Conservation (phyloP, 2,113 vertebrate genomes). For the Dinomys branickii region DNA sequence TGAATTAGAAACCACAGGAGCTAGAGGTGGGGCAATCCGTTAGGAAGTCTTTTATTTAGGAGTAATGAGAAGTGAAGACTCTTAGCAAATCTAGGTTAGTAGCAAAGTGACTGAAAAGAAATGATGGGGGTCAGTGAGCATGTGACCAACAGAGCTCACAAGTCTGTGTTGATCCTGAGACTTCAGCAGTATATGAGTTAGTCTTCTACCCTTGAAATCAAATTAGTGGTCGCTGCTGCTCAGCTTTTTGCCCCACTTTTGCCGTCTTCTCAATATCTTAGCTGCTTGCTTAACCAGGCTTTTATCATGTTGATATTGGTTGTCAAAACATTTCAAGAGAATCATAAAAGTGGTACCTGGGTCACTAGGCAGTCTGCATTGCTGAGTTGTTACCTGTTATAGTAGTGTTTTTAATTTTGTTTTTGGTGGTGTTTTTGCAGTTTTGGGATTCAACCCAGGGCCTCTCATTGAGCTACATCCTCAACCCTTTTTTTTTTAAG, state of each 20-base stretch:
- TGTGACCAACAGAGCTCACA: background rate
- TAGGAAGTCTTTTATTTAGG: background rate
- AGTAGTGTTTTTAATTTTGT: background rate
- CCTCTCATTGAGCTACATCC: background rate
- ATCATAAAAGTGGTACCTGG: background rate
- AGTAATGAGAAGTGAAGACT: background rate
- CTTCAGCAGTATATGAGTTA: background rate
- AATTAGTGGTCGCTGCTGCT: background rate
- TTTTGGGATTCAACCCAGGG: background rate
- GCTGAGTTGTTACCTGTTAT: conserved; percentile 26
- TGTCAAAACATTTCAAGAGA: conserved; percentile 22
- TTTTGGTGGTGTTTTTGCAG: background rate
- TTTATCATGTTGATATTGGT: conserved; percentile 1
- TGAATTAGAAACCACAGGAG: background rate
- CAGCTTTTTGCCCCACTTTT: background rate
- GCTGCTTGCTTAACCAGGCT: background rate
- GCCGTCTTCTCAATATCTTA: background rate
- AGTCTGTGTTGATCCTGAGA: background rate
- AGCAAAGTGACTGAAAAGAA: background rate
- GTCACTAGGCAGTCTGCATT: conserved; percentile 20
- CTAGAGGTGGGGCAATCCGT: background rate
- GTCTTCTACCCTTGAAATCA: background rate
- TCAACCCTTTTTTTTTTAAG: background rate
- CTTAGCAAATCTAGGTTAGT: background rate
- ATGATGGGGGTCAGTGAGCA: background rate